A percentile compares a stretch with the other conserved stretches of the same genome.
These are phyloP conservation scores for Metridium senile DNA, from an alignment of 92 coral and sea anemone species.

Conservation along the genomic window DNA sequence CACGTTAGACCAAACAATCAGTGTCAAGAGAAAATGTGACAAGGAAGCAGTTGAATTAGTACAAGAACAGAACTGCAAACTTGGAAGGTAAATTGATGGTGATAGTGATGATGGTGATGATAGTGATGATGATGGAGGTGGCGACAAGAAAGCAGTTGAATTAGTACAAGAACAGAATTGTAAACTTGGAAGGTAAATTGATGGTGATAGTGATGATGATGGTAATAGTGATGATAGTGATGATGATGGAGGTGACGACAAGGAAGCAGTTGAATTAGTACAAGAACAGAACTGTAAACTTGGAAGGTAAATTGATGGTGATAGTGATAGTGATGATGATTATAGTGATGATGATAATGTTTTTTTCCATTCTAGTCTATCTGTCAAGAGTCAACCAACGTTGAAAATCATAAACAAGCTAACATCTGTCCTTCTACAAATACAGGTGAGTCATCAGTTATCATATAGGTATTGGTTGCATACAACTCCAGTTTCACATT, in stretches of 20 bases:
- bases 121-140: not conserved
- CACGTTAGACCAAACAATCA: conserved; percentile 74
- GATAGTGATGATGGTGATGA: not conserved
- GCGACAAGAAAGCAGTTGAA: conserved; percentile 81
- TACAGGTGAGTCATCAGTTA: conserved; percentile 80
- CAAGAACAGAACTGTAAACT: conserved; percentile 64
- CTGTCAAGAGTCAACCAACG: conserved; percentile 51
- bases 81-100: conserved; percentile 54
- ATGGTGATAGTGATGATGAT: not conserved
- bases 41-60: conserved; percentile 87
- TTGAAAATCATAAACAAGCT: conserved; percentile 59
- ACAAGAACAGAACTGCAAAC: conserved; percentile 62
- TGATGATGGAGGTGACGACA: conserved; percentile 41
- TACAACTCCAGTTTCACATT: too few relatives aligned
- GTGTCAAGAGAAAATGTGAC: conserved; percentile 84
- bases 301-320: conserved; percentile 21
- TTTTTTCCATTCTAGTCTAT: conserved; percentile 16
- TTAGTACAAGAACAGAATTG: conserved; percentile 77
- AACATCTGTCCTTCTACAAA: conserved; percentile 86
- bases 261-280: conserved; percentile 83
- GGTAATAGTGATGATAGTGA: not conserved
- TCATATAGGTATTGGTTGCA: too few relatives aligned
- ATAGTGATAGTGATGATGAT: not conserved
- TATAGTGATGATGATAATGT: conserved; percentile 50
- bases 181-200: conserved; percentile 59